Percentiles rank a stretch among this genome's conserved stretches.
Conservation (phyloP, 2,797 vertebrate genomes). For the Gadopsis bispinosus region DNA sequence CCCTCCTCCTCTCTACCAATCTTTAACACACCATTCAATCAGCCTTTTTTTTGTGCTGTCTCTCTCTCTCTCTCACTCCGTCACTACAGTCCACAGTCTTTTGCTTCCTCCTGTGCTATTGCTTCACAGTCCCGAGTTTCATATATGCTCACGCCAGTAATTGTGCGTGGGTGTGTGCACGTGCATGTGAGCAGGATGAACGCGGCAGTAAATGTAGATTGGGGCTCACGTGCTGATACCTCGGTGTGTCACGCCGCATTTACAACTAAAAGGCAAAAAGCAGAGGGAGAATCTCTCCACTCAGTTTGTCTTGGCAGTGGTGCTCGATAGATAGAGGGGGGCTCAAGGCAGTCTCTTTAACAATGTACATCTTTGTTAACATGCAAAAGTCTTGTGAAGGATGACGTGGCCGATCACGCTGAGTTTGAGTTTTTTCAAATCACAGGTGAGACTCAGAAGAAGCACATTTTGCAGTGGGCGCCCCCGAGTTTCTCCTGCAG, state of each 20-base stretch:
- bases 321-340: neutral
- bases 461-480: neutral
- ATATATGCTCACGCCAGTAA: constrained; percentile 59
- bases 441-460: neutral
- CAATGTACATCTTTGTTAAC: neutral
- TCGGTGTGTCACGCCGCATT: neutral
- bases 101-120: constrained; percentile 56
- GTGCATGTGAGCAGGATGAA: constrained; percentile 9
- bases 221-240: constrained; percentile 15
- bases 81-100: constrained; percentile 64
- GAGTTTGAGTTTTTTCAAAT: constrained; percentile 6
- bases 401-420: neutral
- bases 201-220: neutral
- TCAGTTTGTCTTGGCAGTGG: neutral
- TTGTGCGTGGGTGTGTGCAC: constrained; percentile 33
- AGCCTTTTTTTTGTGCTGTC: constrained; percentile 62
- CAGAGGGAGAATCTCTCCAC: neutral
- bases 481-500: neutral
- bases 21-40: constrained; percentile 61
- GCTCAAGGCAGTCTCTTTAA: neutral
- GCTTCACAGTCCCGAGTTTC: constrained; percentile 60
- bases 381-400: neutral
- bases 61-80: constrained; percentile 14
- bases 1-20: constrained; percentile 50
- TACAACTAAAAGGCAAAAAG: constrained; percentile 3